phyloP scores from a whole-genome alignment of 2,797 vertebrate genomes.

The Neopelma chrysocephalum region DNA sequence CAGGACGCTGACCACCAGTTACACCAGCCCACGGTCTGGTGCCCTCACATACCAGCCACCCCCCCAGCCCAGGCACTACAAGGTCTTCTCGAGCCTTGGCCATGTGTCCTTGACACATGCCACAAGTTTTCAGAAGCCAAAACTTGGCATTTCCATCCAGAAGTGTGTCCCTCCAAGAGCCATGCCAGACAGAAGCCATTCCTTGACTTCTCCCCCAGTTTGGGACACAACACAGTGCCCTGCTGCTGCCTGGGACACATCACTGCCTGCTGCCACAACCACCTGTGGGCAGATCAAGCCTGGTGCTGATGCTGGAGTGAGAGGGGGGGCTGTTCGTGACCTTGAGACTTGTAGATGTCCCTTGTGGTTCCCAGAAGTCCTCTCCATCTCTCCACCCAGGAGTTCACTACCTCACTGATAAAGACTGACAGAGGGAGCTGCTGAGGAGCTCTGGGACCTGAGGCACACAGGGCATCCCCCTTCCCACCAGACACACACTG shows the following conservation, averaged over 20 bases:
- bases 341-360: not conserved
- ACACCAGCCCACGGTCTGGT: not conserved
- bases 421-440: not conserved
- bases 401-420: not conserved
- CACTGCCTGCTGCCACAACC: not conserved
- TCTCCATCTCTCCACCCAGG: not conserved
- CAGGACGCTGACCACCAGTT: not conserved
- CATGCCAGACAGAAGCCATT: not conserved
- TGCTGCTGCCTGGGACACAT: not conserved
- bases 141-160: not conserved
- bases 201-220: not conserved
- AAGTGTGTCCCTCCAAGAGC: not conserved
- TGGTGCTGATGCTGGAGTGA: not conserved
- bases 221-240: not conserved
- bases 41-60: not conserved
- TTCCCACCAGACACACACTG: not conserved
- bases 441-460: not conserved
- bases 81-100: not conserved
- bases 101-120: not conserved
- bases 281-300: not conserved
- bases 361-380: not conserved
- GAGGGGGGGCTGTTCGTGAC: not conserved
- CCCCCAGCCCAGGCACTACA: too few species aligned
- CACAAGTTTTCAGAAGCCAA: not conserved
- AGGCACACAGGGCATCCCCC: not conserved